Conservation (phyloP, 2,113 vertebrate genomes). For the Corydoras sp. region DNA sequence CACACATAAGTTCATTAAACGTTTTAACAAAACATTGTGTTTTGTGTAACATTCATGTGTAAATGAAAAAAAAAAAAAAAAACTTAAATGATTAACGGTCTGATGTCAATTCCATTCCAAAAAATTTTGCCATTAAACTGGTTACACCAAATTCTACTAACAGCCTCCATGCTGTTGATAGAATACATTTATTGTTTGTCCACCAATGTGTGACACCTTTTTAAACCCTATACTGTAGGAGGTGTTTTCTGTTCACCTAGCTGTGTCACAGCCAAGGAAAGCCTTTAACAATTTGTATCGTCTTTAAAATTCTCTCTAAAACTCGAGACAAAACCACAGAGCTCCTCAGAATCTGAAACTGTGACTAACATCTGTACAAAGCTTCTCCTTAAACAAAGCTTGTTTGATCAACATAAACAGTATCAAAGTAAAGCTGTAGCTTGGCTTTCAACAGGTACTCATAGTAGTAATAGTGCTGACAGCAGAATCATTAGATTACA, state of each 20-base stretch:
- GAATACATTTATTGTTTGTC: neutral
- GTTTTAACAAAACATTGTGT: no score
- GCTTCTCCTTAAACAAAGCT: slow-evolving; percentile 50
- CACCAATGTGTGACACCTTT: slow-evolving; percentile 20
- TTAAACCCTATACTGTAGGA: slow-evolving; percentile 17
- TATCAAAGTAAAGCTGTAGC: slow-evolving; percentile 45
- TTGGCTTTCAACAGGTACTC: slow-evolving; percentile 42
- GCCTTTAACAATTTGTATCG: slow-evolving; percentile 43
- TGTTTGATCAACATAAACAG: slow-evolving; percentile 57
- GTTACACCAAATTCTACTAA: no score
- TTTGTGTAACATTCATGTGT: no score
- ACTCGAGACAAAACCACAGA: slow-evolving; percentile 61
- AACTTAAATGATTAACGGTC: no score
- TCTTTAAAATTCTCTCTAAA: slow-evolving; percentile 56
- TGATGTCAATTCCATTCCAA: no score
- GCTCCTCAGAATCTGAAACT: slow-evolving; percentile 61
- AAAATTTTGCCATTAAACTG: no score
- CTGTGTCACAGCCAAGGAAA: slow-evolving; percentile 23
- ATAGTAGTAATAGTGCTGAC: slow-evolving; percentile 30
- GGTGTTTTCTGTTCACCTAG: slow-evolving; percentile 22
- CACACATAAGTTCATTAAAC: no score
- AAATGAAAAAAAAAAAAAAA: no score
- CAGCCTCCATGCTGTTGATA: neutral
- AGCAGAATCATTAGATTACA: slow-evolving; percentile 29
- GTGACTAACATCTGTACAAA: slow-evolving; percentile 67